Evolutionary conservation across 2,113 vertebrate genomes (phyloP).

Genomic region (Nycticryphes semicollaris): DNA sequence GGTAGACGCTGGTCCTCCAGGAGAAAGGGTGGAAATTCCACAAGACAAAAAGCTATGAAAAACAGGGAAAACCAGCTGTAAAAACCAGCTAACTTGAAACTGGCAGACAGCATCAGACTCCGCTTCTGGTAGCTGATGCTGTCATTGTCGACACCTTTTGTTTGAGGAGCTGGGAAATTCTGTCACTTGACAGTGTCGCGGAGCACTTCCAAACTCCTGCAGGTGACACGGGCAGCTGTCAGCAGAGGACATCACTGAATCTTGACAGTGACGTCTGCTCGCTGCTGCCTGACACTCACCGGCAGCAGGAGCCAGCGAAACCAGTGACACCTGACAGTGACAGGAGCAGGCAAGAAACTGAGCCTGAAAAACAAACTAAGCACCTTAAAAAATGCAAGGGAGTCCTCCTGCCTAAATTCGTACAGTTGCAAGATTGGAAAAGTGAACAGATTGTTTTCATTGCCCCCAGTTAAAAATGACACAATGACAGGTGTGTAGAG

Average conservation of each 20-base stretch:
- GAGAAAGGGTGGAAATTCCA: neutral
- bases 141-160: constrained; percentile 91
- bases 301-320: constrained; percentile 66
- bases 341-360: constrained; percentile 73
- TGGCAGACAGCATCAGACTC: constrained; percentile 65
- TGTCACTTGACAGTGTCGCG: constrained; percentile 87
- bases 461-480: neutral
- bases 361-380: constrained; percentile 85
- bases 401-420: neutral
- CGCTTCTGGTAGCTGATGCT: constrained; percentile 85
- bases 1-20: constrained; percentile 11
- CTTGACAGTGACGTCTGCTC: constrained; percentile 91
- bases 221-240: constrained; percentile 84
- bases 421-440: neutral
- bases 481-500: neutral
- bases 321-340: constrained; percentile 72
- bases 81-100: constrained; percentile 83
- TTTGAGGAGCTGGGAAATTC: constrained; percentile 74
- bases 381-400: constrained; percentile 23
- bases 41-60: constrained; percentile 69
- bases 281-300: constrained; percentile 80
- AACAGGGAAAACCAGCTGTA: constrained; percentile 72
- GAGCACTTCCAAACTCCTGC: constrained; percentile 87
- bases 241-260: constrained; percentile 81
- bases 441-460: neutral